Evolutionary conservation across 1,140 invertebrate species (phyloP), one percentile per base, ranked within the genome.

Genomic region (Drosophila rufa): DNA sequence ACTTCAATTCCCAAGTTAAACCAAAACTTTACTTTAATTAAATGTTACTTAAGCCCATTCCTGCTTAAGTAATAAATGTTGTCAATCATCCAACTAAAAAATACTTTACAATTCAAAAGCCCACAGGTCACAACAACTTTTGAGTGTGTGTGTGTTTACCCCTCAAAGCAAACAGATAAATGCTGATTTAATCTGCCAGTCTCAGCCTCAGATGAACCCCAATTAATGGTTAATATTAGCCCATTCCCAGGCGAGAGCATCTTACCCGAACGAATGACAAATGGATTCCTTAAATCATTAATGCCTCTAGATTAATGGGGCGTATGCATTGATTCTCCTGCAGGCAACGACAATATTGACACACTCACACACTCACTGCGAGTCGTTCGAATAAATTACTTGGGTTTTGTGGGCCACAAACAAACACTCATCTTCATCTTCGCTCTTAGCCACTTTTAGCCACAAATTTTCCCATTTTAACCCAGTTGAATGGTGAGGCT

Each of bases 321-420:
- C 51, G 15, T 11, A 38, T 43, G 68, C 70, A 74, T 57, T 51
- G 70, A 51, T 74, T 73, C 19, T 25, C 38, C 55, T 73, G 19
- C 5, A 30, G 38, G 53, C 53, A 47, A 53, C 42, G 11, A 53
- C 61, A 82, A 86, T 79, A 82, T 85, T 82, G 68, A 67, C 67
- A 30, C 45, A 19, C 27, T 7, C 42, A 27, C 27, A 33, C 38
- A 56, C 38, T 45, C 62, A 38, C 22, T 33, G 11, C 45, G 25
- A 14, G 22, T 17, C 43, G 36, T 25, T 40, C 36, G 19, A 25
- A 56, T 40, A 40, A 47, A 55, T 69, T 65, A 27, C 30, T 47
- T 57, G 57, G 48, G 14, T 50, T 57, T 82, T 74, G 46, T 61
- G 75, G 74, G 79, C 61, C 75, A 78, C 79, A 65, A 75, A 57